Evolutionary conservation across 1,140 invertebrate species (phyloP).

Genomic region (Penaeus indicus): DNA sequence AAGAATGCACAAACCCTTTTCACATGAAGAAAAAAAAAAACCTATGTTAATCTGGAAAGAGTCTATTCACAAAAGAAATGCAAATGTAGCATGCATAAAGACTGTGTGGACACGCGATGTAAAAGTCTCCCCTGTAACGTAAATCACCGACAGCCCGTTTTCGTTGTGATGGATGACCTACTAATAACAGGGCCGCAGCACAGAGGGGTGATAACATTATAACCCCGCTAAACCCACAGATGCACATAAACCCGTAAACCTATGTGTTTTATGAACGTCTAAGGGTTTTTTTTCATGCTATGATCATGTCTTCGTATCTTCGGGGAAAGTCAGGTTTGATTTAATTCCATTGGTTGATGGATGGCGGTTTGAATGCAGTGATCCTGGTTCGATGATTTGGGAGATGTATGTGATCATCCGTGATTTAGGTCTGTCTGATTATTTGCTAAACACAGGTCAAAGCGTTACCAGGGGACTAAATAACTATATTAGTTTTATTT

Average conservation of each 20-base stretch:
- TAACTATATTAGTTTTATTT: too few relatives aligned
- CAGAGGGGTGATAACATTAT: constrained; percentile 48
- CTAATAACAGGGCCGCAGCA: constrained; percentile 42
- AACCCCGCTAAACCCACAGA: constrained; percentile 39
- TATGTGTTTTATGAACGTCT: not conserved
- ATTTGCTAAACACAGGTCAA: too few relatives aligned
- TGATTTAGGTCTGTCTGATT: too few relatives aligned
- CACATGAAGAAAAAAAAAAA: too few relatives aligned
- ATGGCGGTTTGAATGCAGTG: too few relatives aligned
- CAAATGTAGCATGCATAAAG: constrained; percentile 6
- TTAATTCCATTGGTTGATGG: too few relatives aligned
- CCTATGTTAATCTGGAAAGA: not conserved
- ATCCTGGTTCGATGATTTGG: too few relatives aligned
- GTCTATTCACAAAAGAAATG: constrained; percentile 18
- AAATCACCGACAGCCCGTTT: constrained; percentile 45
- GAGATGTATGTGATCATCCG: too few relatives aligned
- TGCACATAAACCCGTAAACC: constrained; percentile 39
- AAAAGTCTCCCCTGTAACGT: constrained; percentile 34
- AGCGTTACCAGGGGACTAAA: too few relatives aligned
- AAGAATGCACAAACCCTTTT: not conserved
- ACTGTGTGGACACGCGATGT: constrained; percentile 20
- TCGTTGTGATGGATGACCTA: constrained; percentile 40
- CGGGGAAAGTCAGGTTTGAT: not conserved
- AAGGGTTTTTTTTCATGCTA: constrained; percentile 4
- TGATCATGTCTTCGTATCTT: constrained; percentile 19